Conservation (phyloP, 2,113 vertebrate genomes). For the Petrocephalus zakoni region DNA sequence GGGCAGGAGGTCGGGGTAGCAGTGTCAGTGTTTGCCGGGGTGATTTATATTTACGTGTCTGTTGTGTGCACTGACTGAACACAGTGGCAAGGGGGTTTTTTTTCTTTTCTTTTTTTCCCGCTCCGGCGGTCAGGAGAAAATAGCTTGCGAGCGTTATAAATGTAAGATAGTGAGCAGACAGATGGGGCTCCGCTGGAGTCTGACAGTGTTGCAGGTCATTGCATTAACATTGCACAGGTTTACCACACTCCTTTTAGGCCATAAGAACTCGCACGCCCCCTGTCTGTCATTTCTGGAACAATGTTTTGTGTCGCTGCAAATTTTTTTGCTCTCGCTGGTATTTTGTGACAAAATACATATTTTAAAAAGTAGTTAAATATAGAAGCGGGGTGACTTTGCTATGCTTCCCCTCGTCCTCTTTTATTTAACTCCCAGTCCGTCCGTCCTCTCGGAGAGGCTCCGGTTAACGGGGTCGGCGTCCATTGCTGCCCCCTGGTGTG, state of each 20-base stretch:
- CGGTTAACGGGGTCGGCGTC: background rate
- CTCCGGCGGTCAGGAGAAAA: background rate
- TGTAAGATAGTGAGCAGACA: background rate
- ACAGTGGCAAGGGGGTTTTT: background rate
- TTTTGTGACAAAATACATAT: background rate
- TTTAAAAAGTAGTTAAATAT: background rate
- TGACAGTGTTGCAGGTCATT: background rate
- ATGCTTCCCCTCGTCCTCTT: background rate
- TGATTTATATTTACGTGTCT: background rate
- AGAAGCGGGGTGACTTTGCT: background rate
- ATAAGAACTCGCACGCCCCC: background rate
- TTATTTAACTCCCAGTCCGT: background rate
- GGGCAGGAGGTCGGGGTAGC: background rate
- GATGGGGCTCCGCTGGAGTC: background rate
- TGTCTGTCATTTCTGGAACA: background rate
- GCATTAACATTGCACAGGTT: constrained; percentile 9
- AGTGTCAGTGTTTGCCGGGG: background rate
- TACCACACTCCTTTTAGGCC: background rate
- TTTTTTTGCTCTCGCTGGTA: background rate
- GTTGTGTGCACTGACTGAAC: background rate
- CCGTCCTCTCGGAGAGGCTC: background rate
- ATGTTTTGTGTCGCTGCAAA: background rate
- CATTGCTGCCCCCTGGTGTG: background rate
- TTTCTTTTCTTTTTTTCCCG: too few relatives aligned
- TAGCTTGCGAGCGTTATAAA: background rate